Evolutionary conservation across 2,888 invertebrate genomes (phyloP), one percentile per base, ranked within the genome.

Genomic region (Orchestes rusci): DNA sequence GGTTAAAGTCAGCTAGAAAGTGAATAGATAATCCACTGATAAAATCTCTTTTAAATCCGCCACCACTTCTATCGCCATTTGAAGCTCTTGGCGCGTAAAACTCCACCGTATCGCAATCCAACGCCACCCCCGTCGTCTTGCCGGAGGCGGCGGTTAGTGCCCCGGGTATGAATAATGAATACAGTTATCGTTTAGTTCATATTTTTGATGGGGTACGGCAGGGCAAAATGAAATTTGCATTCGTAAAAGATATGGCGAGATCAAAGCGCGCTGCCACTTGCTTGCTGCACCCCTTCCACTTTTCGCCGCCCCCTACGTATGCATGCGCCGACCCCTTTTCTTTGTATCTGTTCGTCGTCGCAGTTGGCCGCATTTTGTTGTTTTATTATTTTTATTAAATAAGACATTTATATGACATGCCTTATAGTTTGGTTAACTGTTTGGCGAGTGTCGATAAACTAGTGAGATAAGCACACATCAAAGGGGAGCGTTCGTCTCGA

Each of bases 171-270:
- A 74, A 74, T 74, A 74, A 74, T 74, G 73, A 74, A 74, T 73
- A 70, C 63, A 70, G 73, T 74, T 74, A 74, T 74, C 73, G 73
- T 74, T 74, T 74, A 73, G 74, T 72, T 74, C 72, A 74, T 74
- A 74, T 74, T 74, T 73, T 71, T 70, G 69, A 70, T 70, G 69
- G 69, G 67, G 68, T 67, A 67, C 65, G 67, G 67, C 65, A 66
- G 62, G 63, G 67, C 63, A 62, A 70, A 70, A 70, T 70, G 69
- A 67, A 70, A 70, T 70, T 70, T 70, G 70, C 70, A 70, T 70
- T 65, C 66, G 69, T 69, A 70, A 70, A 69, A 70, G 70, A 69
- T 68, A 69, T 67, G 64, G 65, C 66, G 67, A 69, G 70, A 70
- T 70, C 70, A 70, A 70, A 70, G 70, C 66, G 54, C 58, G 58